Evolutionary conservation across 2,888 invertebrate species (phyloP), one percentile per base, ranked within the genome.

Genomic region (Tholera decimalis): DNA sequence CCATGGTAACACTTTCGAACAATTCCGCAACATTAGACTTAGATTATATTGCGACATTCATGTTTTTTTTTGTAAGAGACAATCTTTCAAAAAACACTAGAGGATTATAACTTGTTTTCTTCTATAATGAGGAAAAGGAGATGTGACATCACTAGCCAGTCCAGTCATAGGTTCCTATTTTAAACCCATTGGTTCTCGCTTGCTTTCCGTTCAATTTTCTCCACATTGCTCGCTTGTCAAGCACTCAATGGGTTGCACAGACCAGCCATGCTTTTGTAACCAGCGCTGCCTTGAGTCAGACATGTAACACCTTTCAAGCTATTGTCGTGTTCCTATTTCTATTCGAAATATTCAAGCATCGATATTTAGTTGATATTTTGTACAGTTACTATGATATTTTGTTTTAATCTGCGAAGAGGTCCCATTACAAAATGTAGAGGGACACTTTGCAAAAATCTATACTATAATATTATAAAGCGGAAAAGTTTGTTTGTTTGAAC

Each of bases 121-220:
- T 33, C 15, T 13, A 13, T 41, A 11, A 9, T 41, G 18, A 24
- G 9, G 11, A 18, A 44, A 22, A 44, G 15, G 9, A 0, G 7
- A 35, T 33, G 22, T 54, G 43, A 28, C 49, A 20, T 63, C 20
- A 54, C 39, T 18, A 13, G 18, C 39, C 51, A 4, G 15, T 46
- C 39, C 51, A 4, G 15, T 46, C 24, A n/a, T 3, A 43, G n/a
- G 33, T 54, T 57, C 57, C 43, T 28, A 47, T 57, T 71, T 54
- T 37, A 49, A 57, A 54, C 30, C 28, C 56, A 61, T 33, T 61
- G 11, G 24, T 56, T 47, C 43, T 22, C 30, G n/a, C 18, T 39
- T 26, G 43, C 22, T n/a, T 71, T 64, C 70, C 65, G 68, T 73
- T 77, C 54, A 46, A 74, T 57, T 69, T 69, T 72, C 41, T 63